Evolutionary conservation across 2,888 invertebrate genomes (phyloP), one percentile per base, ranked within the genome.

Genomic region (Brachycybe producta): DNA sequence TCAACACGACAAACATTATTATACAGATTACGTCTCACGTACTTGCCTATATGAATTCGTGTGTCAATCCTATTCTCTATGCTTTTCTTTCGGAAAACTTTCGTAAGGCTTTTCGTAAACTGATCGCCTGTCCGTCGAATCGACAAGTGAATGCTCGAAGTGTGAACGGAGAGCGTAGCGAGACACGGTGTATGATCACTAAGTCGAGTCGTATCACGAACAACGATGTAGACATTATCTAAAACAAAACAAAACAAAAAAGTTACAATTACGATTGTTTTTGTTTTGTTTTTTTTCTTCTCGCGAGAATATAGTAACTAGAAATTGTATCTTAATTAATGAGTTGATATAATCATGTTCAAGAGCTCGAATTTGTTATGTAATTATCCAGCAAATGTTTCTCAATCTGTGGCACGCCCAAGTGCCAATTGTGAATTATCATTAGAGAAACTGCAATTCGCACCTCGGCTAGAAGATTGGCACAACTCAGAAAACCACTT

Each of bases 71-170:
- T 0, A 82, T 94, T 58, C 76, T 94, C 44, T 94, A 94, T 70
- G 91, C 91, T 3, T 88, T 92, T 69, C 75, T 92, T 45, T 91
- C 90, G 1, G 91, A 92, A 62, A 90, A 90, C 70, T 92, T 94
- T 70, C 77, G 91, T 59, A 82, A 87, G 64, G 90, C 88, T 21
- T 92, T 92, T 67, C 75, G 62, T 19, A 65, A 65, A 49, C 57
- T 71, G 15, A 56, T 69, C 17, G 62, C 64, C 52, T 65, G 63
- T 52, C 55, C 56, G 11, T 45, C 56, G 4, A 11, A 15, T 21
- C 26, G 24, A 2, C 38, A 42, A 5, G 39, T 39, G 3, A 32
- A 45, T 8, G n/a, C 40, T n/a, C 42, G 54, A 13, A 17, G 23
- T 19, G 36, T 24, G 8, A 45, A 47, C 19, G 44, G 51, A 21